phyloP scores from a whole-genome alignment of 2,113 vertebrate species.

The Phyllostomus discolor region DNA sequence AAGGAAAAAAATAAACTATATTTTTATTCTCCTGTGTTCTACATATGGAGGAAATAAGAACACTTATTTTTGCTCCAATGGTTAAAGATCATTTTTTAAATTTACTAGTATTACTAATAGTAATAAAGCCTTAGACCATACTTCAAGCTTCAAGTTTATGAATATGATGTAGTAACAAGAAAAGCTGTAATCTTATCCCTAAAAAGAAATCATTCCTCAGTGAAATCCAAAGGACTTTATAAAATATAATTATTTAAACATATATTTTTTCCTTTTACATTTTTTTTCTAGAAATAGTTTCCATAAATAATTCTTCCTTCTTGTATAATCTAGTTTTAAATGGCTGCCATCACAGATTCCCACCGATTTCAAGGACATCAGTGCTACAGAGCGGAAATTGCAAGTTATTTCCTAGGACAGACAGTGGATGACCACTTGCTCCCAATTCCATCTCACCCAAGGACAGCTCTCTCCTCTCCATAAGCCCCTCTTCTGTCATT shows the following conservation, averaged over 20 bases:
- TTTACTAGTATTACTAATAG: not conserved
- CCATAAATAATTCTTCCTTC: not conserved
- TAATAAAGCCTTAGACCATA: not conserved
- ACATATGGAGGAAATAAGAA: not conserved
- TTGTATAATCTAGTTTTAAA: not conserved
- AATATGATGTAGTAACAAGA: not conserved
- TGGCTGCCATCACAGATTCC: not conserved
- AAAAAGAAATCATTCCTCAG: not conserved
- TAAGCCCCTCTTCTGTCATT: not conserved
- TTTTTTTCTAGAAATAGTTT: not conserved
- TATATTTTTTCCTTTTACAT: not conserved
- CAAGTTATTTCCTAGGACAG: not conserved
- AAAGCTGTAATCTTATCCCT: not conserved
- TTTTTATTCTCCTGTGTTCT: not conserved
- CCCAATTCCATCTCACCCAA: not conserved
- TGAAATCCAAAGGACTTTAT: not conserved
- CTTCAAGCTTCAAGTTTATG: not conserved
- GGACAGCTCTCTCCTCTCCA: not conserved
- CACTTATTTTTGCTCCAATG: not conserved
- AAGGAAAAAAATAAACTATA: not conserved
- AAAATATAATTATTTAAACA: not conserved
- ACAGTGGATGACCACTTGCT: not conserved
- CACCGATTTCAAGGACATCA: not conserved
- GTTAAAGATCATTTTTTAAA: not conserved
- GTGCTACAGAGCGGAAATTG: not conserved